These are phyloP conservation scores for Tragopan temminckii DNA, from an alignment of 2,797 vertebrate species.

Conservation along the genomic window DNA sequence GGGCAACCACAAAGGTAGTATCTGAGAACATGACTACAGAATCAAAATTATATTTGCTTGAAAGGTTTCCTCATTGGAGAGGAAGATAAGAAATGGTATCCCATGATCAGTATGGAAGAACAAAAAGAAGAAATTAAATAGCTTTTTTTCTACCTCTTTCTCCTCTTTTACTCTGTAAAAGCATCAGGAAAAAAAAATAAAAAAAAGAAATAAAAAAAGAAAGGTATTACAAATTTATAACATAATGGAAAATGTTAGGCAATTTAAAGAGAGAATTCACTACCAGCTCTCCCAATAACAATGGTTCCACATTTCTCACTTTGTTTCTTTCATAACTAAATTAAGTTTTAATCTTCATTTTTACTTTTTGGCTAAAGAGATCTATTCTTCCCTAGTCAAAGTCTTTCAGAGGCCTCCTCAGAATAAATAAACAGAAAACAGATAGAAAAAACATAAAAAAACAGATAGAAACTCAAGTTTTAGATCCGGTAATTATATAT, in stretches of 20 bases:
- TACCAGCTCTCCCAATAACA: not conserved
- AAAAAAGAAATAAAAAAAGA: rapidly evolving
- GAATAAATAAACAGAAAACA: not conserved
- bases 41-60: not conserved
- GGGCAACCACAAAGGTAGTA: not conserved
- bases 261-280: not conserved
- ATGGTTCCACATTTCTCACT: not conserved
- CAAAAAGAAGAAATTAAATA: not conserved
- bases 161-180: not conserved
- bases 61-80: not conserved
- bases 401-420: too few species aligned
- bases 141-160: not conserved
- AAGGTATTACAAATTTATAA: not conserved
- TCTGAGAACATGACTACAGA: not conserved
- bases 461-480: not conserved
- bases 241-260: not conserved
- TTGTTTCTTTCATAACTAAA: slow-evolving; percentile 9
- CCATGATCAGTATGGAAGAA: not conserved
- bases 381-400: too few species aligned
- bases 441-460: too few species aligned
- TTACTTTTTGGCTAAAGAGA: too few species aligned
- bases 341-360: not conserved
- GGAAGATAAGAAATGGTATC: not conserved
- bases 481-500: not conserved
- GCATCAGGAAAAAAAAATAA: not conserved